These are phyloP conservation scores for Antitype chi DNA, from an alignment of 2,888 invertebrate genomes.

Conservation along the genomic window DNA sequence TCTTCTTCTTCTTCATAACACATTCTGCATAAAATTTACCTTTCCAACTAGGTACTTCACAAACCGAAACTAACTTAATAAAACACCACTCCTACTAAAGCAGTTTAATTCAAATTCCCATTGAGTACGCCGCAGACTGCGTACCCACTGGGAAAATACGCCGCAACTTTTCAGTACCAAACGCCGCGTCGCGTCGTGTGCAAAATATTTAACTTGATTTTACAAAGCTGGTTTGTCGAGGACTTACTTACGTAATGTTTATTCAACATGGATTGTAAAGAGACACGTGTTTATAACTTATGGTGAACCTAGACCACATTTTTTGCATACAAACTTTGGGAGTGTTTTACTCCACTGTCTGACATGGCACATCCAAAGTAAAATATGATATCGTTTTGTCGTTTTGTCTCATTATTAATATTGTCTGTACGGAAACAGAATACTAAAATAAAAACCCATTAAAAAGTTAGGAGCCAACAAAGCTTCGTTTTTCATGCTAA, in stretches of 20 bases:
- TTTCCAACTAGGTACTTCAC: not conserved
- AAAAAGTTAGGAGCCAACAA: too few species aligned
- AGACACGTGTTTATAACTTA: not conserved
- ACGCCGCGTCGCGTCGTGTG: constrained; percentile 5
- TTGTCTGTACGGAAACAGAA: too few species aligned
- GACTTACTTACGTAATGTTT: constrained; percentile 19
- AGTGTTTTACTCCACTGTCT: too few species aligned
- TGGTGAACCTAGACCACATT: too few species aligned
- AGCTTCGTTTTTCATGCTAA: too few species aligned
- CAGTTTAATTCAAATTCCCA: constrained; percentile 49
- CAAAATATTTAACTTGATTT: constrained; percentile 42
- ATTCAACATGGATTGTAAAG: constrained; percentile 1
- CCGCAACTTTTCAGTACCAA: constrained; percentile 29
- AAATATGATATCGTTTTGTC: too few species aligned
- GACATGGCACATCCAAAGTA: too few species aligned
- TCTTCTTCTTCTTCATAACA: not conserved
- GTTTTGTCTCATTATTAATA: too few species aligned
- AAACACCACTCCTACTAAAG: constrained; percentile 12
- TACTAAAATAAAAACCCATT: too few species aligned
- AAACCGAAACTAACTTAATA: not conserved
- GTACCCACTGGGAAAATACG: constrained; percentile 41
- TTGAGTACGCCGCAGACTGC: constrained; percentile 38
- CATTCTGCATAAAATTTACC: not conserved
- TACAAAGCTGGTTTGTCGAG: constrained; percentile 33
- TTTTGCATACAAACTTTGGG: too few species aligned